Evolutionary conservation across 2,113 vertebrate genomes (phyloP).

Genomic region (Lethenteron reissneri): DNA sequence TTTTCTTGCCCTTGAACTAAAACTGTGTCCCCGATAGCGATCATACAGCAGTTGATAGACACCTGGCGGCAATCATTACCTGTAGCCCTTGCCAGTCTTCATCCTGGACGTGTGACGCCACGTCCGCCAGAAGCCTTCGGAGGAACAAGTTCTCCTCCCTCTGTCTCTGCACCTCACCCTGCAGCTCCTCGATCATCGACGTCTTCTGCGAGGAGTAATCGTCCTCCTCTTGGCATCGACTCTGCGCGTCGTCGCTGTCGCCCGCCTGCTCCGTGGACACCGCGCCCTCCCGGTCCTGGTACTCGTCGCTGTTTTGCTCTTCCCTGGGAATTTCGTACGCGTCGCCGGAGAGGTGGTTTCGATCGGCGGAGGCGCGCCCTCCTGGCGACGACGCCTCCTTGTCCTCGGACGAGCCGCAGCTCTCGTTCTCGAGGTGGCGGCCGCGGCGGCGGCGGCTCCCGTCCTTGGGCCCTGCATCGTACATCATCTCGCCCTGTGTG

Average conservation of each 20-base stretch:
- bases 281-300: background rate
- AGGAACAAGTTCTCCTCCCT: background rate
- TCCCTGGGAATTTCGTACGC: background rate
- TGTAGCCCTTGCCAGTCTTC: slow-evolving; percentile 4
- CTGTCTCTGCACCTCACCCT: slow-evolving; percentile 1
- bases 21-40: no score
- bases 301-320: background rate
- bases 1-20: no score
- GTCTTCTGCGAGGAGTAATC: background rate
- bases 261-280: background rate
- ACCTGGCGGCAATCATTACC: background rate
- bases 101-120: background rate
- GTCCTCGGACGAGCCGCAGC: no score
- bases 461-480: no score
- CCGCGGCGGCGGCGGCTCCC: no score
- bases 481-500: no score
- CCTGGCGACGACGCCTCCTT: no score
- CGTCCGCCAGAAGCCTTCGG: background rate
- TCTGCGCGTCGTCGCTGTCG: no score
- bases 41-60: no score
- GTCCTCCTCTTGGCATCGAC: no score
- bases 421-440: no score
- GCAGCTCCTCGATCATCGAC: slow-evolving; percentile 2
- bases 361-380: background rate
- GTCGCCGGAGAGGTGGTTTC: background rate